phyloP scores from a whole-genome alignment of 2,888 invertebrate genomes.

The Piscicola geometra region DNA sequence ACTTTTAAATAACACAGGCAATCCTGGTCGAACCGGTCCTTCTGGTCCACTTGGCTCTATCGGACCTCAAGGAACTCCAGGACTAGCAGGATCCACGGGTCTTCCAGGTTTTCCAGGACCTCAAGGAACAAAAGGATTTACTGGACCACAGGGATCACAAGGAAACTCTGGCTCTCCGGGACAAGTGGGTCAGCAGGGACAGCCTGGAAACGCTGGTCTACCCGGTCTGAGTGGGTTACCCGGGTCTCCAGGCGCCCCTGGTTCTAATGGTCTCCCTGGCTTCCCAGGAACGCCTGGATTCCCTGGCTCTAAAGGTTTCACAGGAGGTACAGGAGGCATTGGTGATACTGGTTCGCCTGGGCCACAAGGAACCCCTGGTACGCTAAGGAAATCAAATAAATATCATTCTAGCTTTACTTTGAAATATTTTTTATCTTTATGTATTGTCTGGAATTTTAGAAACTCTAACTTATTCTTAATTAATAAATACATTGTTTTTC shows the following conservation, averaged over 20 bases:
- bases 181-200: slow-evolving; percentile 39
- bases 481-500: neutral
- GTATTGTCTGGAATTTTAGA: no score
- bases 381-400: no score
- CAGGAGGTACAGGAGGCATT: slow-evolving; percentile 48
- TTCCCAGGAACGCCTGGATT: slow-evolving; percentile 3
- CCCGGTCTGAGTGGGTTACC: neutral
- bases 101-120: neutral
- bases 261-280: slow-evolving; percentile 9
- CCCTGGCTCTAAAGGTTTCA: slow-evolving; percentile 46
- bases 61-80: neutral
- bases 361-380: neutral
- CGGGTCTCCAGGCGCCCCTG: slow-evolving; percentile 44
- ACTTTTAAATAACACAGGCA: no score
- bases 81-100: neutral
- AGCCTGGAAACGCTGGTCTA: slow-evolving; percentile 29
- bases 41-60: slow-evolving; percentile 45
- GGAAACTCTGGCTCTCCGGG: slow-evolving; percentile 34
- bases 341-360: slow-evolving; percentile 42
- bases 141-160: slow-evolving; percentile 19
- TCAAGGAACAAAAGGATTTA: neutral
- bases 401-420: no score
- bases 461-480: no score
- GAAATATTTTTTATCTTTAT: no score
- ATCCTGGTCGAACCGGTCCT: slow-evolving; percentile 61